Evolutionary conservation across 2,888 invertebrate genomes (phyloP).

Genomic region (Lymantria monacha): DNA sequence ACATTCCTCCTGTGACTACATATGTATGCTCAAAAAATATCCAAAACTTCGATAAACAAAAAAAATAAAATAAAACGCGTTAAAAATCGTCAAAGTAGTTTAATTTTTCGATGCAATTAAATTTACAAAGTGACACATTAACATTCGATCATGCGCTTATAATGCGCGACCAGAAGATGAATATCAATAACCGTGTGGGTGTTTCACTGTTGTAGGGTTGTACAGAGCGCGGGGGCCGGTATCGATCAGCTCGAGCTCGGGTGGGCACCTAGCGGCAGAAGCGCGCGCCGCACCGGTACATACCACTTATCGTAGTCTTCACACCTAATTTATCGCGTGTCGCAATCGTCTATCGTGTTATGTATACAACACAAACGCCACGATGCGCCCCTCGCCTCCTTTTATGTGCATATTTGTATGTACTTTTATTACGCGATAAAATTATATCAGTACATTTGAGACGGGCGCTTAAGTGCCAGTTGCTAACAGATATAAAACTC

Average conservation of each 20-base stretch:
- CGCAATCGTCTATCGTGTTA: slow-evolving; percentile 59
- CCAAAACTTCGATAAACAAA: too few relatives aligned
- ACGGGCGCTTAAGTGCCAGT: neutral
- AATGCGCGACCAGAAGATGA: slow-evolving; percentile 28
- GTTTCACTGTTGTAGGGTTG: slow-evolving; percentile 36
- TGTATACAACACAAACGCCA: slow-evolving; percentile 47
- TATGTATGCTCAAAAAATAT: too few relatives aligned
- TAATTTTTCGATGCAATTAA: too few relatives aligned
- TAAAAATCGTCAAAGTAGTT: too few relatives aligned
- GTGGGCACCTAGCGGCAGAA: slow-evolving; percentile 38
- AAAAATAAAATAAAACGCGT: too few relatives aligned
- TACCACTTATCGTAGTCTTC: slow-evolving; percentile 75
- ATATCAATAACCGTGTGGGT: slow-evolving; percentile 40
- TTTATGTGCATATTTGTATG: slow-evolving; percentile 38
- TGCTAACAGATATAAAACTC: neutral
- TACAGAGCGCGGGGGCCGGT: slow-evolving; percentile 48
- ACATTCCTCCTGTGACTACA: too few relatives aligned
- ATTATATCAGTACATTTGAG: slow-evolving; percentile 26
- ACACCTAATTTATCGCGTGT: slow-evolving; percentile 76
- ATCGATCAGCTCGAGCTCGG: slow-evolving; percentile 47
- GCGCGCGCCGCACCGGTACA: slow-evolving; percentile 51
- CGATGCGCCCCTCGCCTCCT: slow-evolving; percentile 34
- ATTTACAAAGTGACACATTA: too few relatives aligned
- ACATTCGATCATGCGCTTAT: too few relatives aligned
- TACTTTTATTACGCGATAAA: slow-evolving; percentile 34